These are phyloP conservation scores for Triops cancriformis DNA, from an alignment of 1,140 invertebrate species.

Conservation along the genomic window DNA sequence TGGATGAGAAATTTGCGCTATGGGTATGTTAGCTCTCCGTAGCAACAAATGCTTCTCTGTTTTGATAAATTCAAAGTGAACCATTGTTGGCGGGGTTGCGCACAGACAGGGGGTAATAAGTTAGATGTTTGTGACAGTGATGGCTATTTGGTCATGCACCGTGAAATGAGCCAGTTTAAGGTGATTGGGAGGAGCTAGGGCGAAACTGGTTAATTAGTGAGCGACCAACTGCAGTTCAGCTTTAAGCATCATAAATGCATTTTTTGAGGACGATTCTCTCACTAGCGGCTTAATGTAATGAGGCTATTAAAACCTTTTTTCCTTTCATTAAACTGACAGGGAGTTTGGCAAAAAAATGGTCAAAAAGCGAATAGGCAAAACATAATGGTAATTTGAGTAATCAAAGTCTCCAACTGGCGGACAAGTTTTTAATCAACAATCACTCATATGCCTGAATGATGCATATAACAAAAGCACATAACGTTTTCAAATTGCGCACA, in stretches of 20 bases:
- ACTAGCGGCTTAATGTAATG: background rate
- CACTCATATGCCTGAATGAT: background rate
- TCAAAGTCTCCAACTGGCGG: background rate
- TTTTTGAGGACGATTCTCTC: background rate
- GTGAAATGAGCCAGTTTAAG: constrained; percentile 5
- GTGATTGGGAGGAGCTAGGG: background rate
- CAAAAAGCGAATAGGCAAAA: background rate
- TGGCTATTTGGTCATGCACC: background rate
- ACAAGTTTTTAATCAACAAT: constrained; percentile 7
- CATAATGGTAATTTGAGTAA: background rate
- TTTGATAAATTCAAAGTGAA: background rate
- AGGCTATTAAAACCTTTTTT: background rate
- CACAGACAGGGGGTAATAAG: background rate
- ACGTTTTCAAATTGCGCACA: background rate
- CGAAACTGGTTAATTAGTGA: background rate
- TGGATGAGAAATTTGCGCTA: too few species aligned
- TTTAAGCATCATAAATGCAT: background rate
- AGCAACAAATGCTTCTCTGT: too few species aligned
- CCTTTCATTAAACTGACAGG: background rate
- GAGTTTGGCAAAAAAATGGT: background rate
- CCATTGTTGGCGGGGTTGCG: background rate
- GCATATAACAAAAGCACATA: background rate
- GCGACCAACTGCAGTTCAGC: background rate
- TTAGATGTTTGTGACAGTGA: background rate
- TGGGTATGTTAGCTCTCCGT: too few species aligned